Conservation (phyloP, 2,888 invertebrate genomes). For the Sphaerophoria taeniata region DNA sequence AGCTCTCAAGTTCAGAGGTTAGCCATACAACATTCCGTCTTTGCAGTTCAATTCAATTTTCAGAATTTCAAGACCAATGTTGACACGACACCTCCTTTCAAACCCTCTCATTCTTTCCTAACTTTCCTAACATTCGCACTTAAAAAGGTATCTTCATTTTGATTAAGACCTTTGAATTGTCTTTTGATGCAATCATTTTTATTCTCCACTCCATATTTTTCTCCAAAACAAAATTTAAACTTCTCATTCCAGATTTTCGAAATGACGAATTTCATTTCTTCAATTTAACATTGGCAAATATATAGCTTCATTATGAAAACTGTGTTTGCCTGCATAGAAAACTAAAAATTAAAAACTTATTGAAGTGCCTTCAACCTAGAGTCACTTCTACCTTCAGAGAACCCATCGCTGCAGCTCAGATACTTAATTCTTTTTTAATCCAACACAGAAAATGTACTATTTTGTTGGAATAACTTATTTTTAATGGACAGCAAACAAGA, state of each 20-base stretch:
- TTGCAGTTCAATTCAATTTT: too few relatives aligned
- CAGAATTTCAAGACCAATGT: too few relatives aligned
- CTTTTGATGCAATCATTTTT: too few relatives aligned
- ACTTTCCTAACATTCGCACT: too few relatives aligned
- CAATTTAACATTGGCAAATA: not conserved
- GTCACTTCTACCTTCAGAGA: not conserved
- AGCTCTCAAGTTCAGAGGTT: too few relatives aligned
- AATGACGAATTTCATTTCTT: not conserved
- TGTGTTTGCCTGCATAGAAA: conserved; percentile 13
- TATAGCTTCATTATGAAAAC: conserved; percentile 2
- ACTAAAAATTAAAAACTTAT: conserved; percentile 18
- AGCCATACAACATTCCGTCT: too few relatives aligned
- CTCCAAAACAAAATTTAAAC: not conserved
- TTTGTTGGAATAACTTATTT: conserved; percentile 25
- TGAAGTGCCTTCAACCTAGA: not conserved
- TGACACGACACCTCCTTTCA: not conserved
- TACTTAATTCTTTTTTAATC: conserved; percentile 6
- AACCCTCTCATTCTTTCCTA: not conserved
- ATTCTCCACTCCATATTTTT: too few relatives aligned
- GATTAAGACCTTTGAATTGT: too few relatives aligned
- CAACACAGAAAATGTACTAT: not conserved
- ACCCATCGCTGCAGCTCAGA: too few relatives aligned
- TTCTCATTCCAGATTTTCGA: not conserved
- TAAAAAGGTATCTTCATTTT: too few relatives aligned
- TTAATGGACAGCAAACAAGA: conserved; percentile 19